A percentile compares a stretch with the other conserved stretches of the same genome.
These are phyloP conservation scores for Crocallis elinguaria DNA, from an alignment of 2,888 invertebrate species.

Conservation along the genomic window DNA sequence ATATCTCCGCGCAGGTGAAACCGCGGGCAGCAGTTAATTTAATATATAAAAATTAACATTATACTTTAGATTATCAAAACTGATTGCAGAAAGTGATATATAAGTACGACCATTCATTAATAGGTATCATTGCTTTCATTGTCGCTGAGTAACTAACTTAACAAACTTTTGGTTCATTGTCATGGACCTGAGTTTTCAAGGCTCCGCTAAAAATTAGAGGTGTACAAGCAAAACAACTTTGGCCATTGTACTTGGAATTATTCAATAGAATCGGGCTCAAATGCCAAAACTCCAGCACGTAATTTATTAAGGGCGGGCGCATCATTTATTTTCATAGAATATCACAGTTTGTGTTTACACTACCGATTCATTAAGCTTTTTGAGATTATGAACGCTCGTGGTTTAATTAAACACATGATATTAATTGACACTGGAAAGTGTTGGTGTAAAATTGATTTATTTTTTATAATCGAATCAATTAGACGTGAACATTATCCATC, in stretches of 20 bases:
- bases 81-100: neutral
- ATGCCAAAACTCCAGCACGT: slow-evolving; percentile 3
- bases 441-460: too few relatives aligned
- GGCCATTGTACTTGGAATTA: slow-evolving; percentile 4
- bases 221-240: slow-evolving; percentile 7
- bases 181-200: slow-evolving; percentile 4
- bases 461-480: too few relatives aligned
- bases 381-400: neutral
- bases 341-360: neutral
- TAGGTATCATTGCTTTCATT: neutral
- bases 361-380: too few relatives aligned
- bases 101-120: neutral
- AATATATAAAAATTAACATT: neutral
- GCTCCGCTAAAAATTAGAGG: slow-evolving; percentile 1
- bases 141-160: slow-evolving; percentile 1
- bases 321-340: neutral
- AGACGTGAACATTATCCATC: too few relatives aligned
- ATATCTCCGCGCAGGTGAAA: too few relatives aligned
- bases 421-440: too few relatives aligned
- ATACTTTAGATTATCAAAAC: neutral
- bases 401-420: too few relatives aligned
- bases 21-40: too few relatives aligned
- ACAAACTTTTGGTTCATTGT: slow-evolving; percentile 13
- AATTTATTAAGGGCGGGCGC: neutral
- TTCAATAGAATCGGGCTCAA: slow-evolving; percentile 7